Evolutionary conservation across 2,888 invertebrate species (phyloP).

Genomic region (Dyspetes luteomarginatus): DNA sequence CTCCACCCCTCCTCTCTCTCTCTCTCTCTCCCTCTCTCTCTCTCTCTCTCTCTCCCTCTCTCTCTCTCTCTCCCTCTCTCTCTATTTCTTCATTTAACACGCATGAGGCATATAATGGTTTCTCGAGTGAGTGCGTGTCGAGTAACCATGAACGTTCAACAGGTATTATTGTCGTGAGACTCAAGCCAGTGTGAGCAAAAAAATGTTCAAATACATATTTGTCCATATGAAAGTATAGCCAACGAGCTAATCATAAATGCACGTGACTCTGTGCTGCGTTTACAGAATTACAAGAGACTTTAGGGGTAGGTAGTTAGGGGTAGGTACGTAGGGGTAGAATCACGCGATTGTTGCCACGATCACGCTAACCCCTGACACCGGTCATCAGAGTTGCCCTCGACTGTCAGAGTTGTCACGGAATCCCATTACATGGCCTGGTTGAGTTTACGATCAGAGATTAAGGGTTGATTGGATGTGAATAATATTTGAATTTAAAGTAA

Average conservation of each 20-base stretch:
- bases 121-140: slow-evolving; percentile 35
- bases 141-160: slow-evolving; percentile 54
- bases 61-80: background rate
- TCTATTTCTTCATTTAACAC: too few relatives aligned
- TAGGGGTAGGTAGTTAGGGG: background rate
- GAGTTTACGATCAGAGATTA: too few relatives aligned
- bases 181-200: slow-evolving; percentile 2
- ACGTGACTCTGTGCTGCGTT: background rate
- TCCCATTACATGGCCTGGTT: too few relatives aligned
- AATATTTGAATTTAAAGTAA: too few relatives aligned
- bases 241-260: too few relatives aligned
- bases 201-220: background rate
- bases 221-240: background rate
- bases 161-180: slow-evolving; percentile 50
- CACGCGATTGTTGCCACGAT: slow-evolving; percentile 18
- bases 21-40: background rate
- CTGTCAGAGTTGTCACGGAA: too few relatives aligned
- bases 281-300: slow-evolving; percentile 33
- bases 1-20: background rate
- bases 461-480: too few relatives aligned
- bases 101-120: background rate
- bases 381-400: too few relatives aligned
- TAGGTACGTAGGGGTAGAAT: background rate
- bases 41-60: background rate
- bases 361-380: too few relatives aligned